phyloP scores from a whole-genome alignment of 2,113 vertebrate genomes.

The Murina feae region DNA sequence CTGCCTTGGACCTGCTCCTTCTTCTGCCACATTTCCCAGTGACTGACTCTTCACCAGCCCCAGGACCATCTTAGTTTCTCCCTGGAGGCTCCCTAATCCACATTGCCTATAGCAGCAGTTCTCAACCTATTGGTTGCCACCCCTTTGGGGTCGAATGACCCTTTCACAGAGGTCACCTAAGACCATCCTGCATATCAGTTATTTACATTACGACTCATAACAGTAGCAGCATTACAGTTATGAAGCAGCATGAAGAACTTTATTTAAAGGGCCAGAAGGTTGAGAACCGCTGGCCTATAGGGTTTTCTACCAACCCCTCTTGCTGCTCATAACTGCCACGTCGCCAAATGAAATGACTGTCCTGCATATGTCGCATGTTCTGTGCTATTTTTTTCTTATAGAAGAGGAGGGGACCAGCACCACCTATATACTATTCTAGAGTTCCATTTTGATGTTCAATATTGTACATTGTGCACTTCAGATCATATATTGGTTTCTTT shows the following conservation, averaged over 20 bases:
- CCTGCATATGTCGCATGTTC: neutral
- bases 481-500: neutral
- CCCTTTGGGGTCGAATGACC: too few species aligned
- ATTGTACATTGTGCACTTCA: neutral
- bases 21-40: neutral
- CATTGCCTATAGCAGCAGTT: too few species aligned
- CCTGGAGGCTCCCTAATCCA: neutral
- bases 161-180: too few species aligned
- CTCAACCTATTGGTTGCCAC: too few species aligned
- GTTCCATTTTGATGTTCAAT: neutral
- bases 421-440: neutral
- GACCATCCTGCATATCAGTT: too few species aligned
- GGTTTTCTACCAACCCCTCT: neutral
- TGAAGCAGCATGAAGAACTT: too few species aligned
- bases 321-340: neutral
- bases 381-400: neutral
- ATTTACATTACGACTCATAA: too few species aligned
- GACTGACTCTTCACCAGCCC: neutral
- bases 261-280: too few species aligned
- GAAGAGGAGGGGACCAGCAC: neutral
- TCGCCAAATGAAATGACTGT: neutral
- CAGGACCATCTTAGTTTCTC: neutral
- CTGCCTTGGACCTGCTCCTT: conserved; percentile 35
- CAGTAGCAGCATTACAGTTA: too few species aligned
- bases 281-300: too few species aligned